These are phyloP conservation scores for Apteryx owenii DNA, from an alignment of 2,113 vertebrate genomes.

Conservation along the genomic window DNA sequence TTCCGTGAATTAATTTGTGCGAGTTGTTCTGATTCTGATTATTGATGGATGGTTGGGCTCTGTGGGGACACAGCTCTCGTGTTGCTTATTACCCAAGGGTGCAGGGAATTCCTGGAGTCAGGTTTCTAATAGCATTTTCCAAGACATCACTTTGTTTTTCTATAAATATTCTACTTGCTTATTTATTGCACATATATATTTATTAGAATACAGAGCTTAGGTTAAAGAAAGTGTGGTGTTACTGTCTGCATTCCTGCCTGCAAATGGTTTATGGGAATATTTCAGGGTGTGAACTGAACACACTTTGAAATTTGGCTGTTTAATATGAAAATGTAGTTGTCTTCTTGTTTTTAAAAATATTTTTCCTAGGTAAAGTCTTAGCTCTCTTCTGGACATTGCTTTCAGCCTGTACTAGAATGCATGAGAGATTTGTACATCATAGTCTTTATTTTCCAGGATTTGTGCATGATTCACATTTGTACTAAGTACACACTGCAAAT, in stretches of 20 bases:
- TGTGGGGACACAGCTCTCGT: rapidly evolving
- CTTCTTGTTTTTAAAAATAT: background rate
- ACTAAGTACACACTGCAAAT: rapidly evolving
- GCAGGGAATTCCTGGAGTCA: rapidly evolving
- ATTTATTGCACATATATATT: background rate
- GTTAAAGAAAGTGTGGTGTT: background rate
- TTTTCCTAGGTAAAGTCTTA: background rate
- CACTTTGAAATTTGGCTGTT: background rate
- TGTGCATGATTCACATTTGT: background rate
- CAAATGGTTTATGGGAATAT: background rate
- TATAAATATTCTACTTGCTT: background rate
- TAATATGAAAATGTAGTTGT: background rate
- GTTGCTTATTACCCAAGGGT: rapidly evolving
- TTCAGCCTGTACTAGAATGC: background rate
- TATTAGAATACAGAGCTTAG: background rate
- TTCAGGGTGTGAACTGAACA: background rate
- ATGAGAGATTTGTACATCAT: background rate
- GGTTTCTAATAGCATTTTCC: background rate
- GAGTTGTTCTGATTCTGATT: background rate
- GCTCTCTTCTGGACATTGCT: rapidly evolving
- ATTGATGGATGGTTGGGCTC: background rate
- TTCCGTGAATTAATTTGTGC: background rate
- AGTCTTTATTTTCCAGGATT: background rate
- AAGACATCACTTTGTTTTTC: background rate
- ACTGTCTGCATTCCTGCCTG: background rate